Base-by-base conservation (phyloP, 2,113 vertebrate species). In the Marmota monax region DNA sequence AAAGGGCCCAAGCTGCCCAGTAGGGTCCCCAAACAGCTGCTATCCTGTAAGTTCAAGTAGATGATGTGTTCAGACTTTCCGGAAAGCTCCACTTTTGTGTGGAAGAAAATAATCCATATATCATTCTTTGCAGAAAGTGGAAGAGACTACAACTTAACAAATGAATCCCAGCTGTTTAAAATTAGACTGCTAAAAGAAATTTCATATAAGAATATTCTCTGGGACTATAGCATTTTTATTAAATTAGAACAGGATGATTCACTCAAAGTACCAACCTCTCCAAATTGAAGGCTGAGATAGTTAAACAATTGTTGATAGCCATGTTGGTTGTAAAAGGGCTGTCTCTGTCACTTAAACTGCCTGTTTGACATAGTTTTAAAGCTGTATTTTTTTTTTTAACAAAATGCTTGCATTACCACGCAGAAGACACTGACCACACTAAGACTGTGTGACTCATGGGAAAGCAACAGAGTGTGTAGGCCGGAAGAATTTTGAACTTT, bases 131-230 rank as follows among this genome's bases (percentile, higher is more conserved):
- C 58, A 92, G 90, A 89, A 63, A 79, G 48, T 42, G 20, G 37
- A 94, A 76, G 29, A 92, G 65, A 84, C 65, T 39, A n/a, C 39
- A 90, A 53, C 58, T 18, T 94, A 92, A 76, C 32, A 96, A 96
- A 95, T 84, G 56, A 79, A 10, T 80, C 65, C 85, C 85, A 93
- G 74, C 69, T 97, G 73, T 84, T 94, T 92, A 94, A 96, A 93
- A 95, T 92, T 84, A 92, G 42, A 61, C 56, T 70, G 13, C 29
- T 73, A 17, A 56, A 89, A 86, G 61, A 79, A 87, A 90, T 45
- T 48, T 69, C 34, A 48, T 58, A 16, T 74, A 67, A 83, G 86
- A 96, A 65, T 67, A 85, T 76, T 84, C 69, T 76, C 42, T 72
- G 27, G 13, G 69, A 82, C 67, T 85, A 13, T 9, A 92, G 25